Conservation (phyloP, 2,888 invertebrate species). For the Crocallis elinguaria region DNA sequence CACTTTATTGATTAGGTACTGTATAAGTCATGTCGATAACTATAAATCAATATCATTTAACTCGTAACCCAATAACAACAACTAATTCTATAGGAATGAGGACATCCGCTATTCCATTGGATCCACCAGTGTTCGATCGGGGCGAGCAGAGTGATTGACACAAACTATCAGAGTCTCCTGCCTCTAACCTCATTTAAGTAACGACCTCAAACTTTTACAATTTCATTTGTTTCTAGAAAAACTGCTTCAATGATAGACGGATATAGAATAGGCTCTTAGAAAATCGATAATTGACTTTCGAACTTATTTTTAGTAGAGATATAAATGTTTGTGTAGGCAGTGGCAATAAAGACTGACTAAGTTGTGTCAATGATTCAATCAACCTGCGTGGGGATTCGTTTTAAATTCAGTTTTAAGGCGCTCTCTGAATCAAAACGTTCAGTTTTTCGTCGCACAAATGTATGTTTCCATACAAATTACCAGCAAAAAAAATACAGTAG, state of each 20-base stretch:
- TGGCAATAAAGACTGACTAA: neutral
- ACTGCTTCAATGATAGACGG: conserved; percentile 12
- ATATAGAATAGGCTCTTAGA: conserved; percentile 5
- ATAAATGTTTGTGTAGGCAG: neutral
- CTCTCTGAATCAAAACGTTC: too few relatives aligned
- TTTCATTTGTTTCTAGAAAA: conserved; percentile 10
- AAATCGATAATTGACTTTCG: conserved; percentile 6
- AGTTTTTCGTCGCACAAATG: too few relatives aligned
- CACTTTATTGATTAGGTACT: too few relatives aligned
- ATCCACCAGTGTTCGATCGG: conserved; percentile 22
- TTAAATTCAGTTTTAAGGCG: too few relatives aligned
- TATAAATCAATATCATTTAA: conserved; percentile 2
- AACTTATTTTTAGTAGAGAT: neutral
- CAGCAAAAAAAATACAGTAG: too few relatives aligned
- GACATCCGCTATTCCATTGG: conserved; percentile 35
- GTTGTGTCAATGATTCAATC: too few relatives aligned
- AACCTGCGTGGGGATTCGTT: too few relatives aligned
- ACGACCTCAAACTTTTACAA: conserved; percentile 31
- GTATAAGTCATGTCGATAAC: neutral
- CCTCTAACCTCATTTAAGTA: conserved; percentile 27
- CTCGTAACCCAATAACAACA: conserved; percentile 19
- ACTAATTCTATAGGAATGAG: conserved; percentile 37
- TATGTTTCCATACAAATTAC: too few relatives aligned
- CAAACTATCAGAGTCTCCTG: conserved; percentile 15
- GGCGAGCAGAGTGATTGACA: conserved; percentile 26